Percentiles rank a stretch among this genome's conserved stretches.
Conservation (phyloP, 2,888 invertebrate genomes). For the Exephanes ischioxanthus region DNA sequence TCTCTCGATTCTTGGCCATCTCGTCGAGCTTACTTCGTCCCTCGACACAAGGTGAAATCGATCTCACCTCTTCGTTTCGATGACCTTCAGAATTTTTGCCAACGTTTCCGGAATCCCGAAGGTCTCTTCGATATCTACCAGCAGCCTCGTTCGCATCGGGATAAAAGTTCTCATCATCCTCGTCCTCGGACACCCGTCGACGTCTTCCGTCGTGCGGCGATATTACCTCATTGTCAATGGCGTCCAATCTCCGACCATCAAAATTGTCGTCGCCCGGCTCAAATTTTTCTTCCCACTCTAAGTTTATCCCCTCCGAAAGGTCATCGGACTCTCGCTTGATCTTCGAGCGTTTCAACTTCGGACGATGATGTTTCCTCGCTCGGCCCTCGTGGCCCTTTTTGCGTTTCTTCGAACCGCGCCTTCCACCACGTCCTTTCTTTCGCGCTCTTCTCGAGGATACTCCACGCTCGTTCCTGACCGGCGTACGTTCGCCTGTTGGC, state of each 20-base stretch:
- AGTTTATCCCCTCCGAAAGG: not conserved
- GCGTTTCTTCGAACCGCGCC: not conserved
- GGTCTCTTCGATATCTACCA: slow-evolving; percentile 2
- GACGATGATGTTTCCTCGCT: slow-evolving; percentile 33
- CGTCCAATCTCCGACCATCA: not conserved
- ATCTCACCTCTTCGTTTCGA: not conserved
- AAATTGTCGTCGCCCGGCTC: not conserved
- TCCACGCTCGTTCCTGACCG: slow-evolving; percentile 29
- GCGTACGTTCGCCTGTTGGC: not conserved
- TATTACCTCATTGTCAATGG: slow-evolving; percentile 29
- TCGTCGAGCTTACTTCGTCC: not conserved
- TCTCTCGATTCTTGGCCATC: slow-evolving; percentile 36
- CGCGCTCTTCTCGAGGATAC: not conserved
- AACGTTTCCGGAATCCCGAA: slow-evolving; percentile 8
- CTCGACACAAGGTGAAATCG: not conserved
- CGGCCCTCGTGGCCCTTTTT: slow-evolving; percentile 7
- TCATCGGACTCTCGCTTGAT: slow-evolving; percentile 3
- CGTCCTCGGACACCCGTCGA: slow-evolving; percentile 47
- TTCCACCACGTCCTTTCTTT: not conserved
- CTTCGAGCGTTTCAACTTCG: not conserved
- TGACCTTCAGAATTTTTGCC: not conserved
- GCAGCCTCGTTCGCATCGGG: slow-evolving; percentile 7
- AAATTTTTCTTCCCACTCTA: not conserved
- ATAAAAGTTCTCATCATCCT: slow-evolving; percentile 34
- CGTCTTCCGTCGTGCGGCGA: slow-evolving; percentile 46